A percentile compares a stretch with the other conserved stretches of the same genome.
Conservation (phyloP, 2,113 vertebrate genomes). For the Mus musculus region GRCm39 chr12:36475001-36475500, state of each 20-base stretch:
- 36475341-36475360: background rate
- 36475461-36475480: background rate
- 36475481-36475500: conserved; percentile 26
- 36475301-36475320: background rate
- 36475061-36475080: background rate
- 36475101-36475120: conserved; percentile 44
- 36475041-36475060: background rate
- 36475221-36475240: conserved; percentile 42
- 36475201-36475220: conserved; percentile 20
- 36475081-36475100: background rate
- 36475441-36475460: background rate
- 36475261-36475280: background rate
- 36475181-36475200: background rate
- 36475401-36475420: background rate
- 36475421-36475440: background rate
- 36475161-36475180: conserved; percentile 1
- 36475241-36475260: background rate
- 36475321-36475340: background rate
- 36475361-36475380: background rate
- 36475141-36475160: conserved; percentile 48
- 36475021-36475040: background rate
- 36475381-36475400: background rate
- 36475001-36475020: background rate
- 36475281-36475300: background rate
- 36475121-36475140: conserved; percentile 46